phyloP scores from a whole-genome alignment of 2,113 vertebrate species.

The Sterrhoptilus dennistouni region DNA sequence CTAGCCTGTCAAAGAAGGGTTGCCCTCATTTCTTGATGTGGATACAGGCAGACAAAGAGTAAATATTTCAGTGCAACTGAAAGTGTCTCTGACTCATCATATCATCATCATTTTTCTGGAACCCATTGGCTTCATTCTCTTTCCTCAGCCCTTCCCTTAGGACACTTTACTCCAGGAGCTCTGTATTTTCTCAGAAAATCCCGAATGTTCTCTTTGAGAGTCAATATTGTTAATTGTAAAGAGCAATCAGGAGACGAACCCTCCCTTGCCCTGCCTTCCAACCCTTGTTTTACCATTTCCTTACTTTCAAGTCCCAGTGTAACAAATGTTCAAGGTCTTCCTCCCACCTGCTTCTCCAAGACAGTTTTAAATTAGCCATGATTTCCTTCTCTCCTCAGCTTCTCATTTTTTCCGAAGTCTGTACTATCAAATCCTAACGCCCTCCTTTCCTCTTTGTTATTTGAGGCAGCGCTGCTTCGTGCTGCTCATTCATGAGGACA shows the following conservation, averaged over 20 bases:
- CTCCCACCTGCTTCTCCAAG: conserved; percentile 54
- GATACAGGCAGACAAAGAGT: conserved; percentile 17
- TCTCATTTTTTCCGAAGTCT: conserved; percentile 39
- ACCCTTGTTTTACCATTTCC: conserved; percentile 57
- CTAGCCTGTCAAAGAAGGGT: neutral
- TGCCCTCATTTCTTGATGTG: neutral
- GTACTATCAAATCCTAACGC: conserved; percentile 30
- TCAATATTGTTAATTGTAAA: conserved; percentile 55
- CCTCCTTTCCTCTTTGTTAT: conserved; percentile 41
- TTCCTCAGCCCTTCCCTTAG: conserved; percentile 15
- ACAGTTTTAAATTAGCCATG: conserved; percentile 43
- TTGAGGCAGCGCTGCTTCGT: neutral
- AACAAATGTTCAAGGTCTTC: conserved; percentile 38
- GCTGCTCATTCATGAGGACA: conserved; percentile 48
- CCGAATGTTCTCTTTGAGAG: conserved; percentile 18
- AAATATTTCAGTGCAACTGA: neutral
- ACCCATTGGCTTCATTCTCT: conserved; percentile 28
- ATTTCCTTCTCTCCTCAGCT: conserved; percentile 20
- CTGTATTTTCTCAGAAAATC: conserved; percentile 51
- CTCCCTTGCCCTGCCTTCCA: conserved; percentile 27
- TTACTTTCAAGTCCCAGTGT: conserved; percentile 17
- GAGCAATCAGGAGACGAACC: neutral
- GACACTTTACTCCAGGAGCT: conserved; percentile 18
- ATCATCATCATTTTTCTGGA: conserved; percentile 17
- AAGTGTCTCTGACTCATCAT: conserved; percentile 30